phyloP scores from a whole-genome alignment of 2,113 vertebrate genomes.

The Antechinus stuartii region DNA sequence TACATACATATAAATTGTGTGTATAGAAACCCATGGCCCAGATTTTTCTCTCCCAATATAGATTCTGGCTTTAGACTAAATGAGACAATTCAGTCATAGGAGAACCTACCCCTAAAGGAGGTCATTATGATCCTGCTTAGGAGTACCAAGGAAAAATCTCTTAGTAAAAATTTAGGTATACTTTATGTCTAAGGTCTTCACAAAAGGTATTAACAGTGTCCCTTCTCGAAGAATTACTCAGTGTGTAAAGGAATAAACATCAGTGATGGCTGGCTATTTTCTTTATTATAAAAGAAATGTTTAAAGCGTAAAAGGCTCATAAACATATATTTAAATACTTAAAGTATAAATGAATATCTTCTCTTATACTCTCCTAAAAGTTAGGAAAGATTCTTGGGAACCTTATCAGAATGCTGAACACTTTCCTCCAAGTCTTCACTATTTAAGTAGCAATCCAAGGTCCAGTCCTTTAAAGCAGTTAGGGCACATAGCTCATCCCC shows the following conservation, averaged over 20 bases:
- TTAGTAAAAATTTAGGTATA: background rate
- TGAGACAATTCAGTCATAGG: background rate
- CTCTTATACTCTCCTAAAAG: background rate
- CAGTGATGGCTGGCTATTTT: background rate
- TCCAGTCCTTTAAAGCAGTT: background rate
- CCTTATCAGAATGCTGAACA: background rate
- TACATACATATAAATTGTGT: background rate
- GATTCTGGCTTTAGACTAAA: background rate
- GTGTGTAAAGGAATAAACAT: background rate
- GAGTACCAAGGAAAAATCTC: background rate
- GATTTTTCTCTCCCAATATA: background rate
- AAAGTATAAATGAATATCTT: background rate
- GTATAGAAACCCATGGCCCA: background rate
- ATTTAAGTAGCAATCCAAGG: background rate
- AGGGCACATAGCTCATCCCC: background rate
- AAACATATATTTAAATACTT: background rate
- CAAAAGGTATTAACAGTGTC: background rate
- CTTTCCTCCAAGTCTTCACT: background rate
- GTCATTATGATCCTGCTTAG: background rate
- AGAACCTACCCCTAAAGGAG: background rate
- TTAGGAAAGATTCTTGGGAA: background rate
- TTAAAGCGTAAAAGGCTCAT: background rate
- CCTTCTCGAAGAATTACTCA: background rate
- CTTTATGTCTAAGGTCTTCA: background rate
- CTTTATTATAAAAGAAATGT: background rate